Evolutionary conservation across 2,888 invertebrate species (phyloP).

Genomic region (Hypomecis atomaria): DNA sequence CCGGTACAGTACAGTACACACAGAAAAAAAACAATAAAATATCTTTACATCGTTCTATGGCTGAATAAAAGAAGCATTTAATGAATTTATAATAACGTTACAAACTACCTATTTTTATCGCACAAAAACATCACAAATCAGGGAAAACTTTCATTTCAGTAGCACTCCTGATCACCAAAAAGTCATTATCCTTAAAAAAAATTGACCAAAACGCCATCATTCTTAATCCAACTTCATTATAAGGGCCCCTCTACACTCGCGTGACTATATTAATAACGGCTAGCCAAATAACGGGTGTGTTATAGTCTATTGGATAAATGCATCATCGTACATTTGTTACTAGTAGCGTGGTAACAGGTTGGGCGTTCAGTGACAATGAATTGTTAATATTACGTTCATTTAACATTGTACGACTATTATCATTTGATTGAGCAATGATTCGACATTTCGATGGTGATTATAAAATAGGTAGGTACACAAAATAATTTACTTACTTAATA

Average conservation of each 20-base stretch:
- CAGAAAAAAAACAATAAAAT: too few relatives aligned
- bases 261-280: constrained; percentile 43
- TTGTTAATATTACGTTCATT: not conserved
- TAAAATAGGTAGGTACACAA: too few relatives aligned
- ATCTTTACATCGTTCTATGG: too few relatives aligned
- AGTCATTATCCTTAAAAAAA: constrained; percentile 29
- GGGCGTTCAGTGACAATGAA: constrained; percentile 9
- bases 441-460: too few relatives aligned
- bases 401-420: not conserved
- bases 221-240: constrained; percentile 43
- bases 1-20: too few relatives aligned
- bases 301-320: constrained; percentile 45
- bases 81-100: constrained; percentile 13
- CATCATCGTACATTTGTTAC: constrained; percentile 37
- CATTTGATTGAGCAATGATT: too few relatives aligned
- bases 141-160: not conserved
- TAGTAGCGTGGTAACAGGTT: constrained; percentile 36
- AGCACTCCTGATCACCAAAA: constrained; percentile 20
- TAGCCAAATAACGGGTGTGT: constrained; percentile 46
- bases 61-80: not conserved
- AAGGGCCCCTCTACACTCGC: constrained; percentile 40
- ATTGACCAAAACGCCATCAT: constrained; percentile 30
- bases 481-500: too few relatives aligned
- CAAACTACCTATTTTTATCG: constrained; percentile 5
- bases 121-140: not conserved